Base-by-base conservation (phyloP, 1,140 invertebrate genomes). In the Calosoma granatense region DNA sequence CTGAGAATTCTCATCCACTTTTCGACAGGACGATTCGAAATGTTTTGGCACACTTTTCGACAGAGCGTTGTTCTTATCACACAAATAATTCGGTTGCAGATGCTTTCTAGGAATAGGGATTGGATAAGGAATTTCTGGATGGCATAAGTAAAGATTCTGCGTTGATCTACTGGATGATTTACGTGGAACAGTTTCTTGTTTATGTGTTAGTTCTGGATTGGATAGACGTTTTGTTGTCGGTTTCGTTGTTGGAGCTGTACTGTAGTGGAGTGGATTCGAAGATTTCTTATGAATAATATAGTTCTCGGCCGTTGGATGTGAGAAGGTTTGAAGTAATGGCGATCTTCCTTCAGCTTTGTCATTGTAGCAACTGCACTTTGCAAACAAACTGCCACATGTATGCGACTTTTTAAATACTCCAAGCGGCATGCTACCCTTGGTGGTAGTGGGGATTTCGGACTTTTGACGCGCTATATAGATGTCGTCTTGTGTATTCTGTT, bases 381-480 rank as follows among this genome's bases (percentile, higher is more conserved):
- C 67, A 59, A 64, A 72, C 26, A 71, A 60, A 64, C 70, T 72
- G 51, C 70, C 71, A 61, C 71, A 72, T 54, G 65, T 69, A 64
- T 72, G 69, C 4, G 64, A 61, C 19, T 65, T 67, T 66, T 62
- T 64, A 55, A 67, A 65, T n/a, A n/a, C n/a, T n/a, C n/a, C n/a
- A n/a, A n/a, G n/a, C n/a, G n/a, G n/a, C n/a, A n/a, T n/a, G n/a
- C n/a, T n/a, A n/a, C n/a, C n/a, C n/a, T n/a, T n/a, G n/a, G n/a
- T n/a, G n/a, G n/a, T n/a, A n/a, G n/a, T n/a, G n/a, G n/a, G n/a
- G n/a, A n/a, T n/a, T n/a, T n/a, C n/a, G n/a, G n/a, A n/a, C n/a
- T n/a, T n/a, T n/a, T n/a, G n/a, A n/a, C n/a, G n/a, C n/a, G n/a
- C n/a, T n/a, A n/a, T n/a, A n/a, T n/a, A n/a, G n/a, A n/a, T n/a